These are phyloP conservation scores for Oligia strigilis DNA, from an alignment of 2,888 invertebrate genomes.

Conservation along the genomic window DNA sequence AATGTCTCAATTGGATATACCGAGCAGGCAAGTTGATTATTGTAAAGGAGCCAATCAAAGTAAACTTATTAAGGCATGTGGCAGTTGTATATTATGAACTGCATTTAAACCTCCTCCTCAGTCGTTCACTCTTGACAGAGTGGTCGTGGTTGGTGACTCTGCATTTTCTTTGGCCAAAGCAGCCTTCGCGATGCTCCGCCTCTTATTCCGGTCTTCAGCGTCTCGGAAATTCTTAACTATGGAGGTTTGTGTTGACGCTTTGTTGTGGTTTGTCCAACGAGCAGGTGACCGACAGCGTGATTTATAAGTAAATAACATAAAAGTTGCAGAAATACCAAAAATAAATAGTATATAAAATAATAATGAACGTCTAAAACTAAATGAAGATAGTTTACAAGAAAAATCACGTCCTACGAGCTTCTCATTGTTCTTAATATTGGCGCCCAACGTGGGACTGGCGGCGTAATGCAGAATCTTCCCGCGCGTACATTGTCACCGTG, in stretches of 20 bases:
- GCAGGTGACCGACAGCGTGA: no score
- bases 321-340: background rate
- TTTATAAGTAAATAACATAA: background rate
- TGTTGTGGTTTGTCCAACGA: no score
- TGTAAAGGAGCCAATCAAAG: background rate
- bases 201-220: no score
- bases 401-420: background rate
- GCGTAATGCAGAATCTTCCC: conserved; percentile 61
- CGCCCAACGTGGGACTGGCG: conserved; percentile 46
- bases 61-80: background rate
- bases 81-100: background rate
- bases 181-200: no score
- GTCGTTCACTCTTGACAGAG: no score
- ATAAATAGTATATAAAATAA: background rate
- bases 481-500: conserved; percentile 60
- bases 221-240: no score
- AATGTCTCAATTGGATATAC: background rate
- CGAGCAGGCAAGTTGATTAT: background rate
- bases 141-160: no score
- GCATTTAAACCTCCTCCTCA: background rate
- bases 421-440: conserved; percentile 40
- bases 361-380: background rate
- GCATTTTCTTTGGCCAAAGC: no score
- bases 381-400: background rate
- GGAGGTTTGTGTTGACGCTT: no score